These are phyloP conservation scores for Trilocha varians DNA, from an alignment of 2,888 invertebrate species.

Conservation along the genomic window DNA sequence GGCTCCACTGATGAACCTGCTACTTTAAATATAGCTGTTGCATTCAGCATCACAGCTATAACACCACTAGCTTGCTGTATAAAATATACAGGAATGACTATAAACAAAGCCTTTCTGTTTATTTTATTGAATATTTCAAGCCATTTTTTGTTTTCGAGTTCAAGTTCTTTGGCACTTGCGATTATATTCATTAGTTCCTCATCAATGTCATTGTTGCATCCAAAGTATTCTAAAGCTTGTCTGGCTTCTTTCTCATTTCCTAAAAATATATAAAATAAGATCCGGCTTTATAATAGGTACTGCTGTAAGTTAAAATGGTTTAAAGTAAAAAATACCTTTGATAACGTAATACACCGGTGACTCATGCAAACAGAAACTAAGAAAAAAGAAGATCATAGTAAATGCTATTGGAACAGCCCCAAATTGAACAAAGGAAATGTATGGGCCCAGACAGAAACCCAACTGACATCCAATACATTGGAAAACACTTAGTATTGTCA, in stretches of 20 bases:
- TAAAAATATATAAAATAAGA: no score
- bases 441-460: slow-evolving; percentile 29
- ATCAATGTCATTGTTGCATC: neutral
- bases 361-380: slow-evolving; percentile 30
- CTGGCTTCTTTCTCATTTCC: slow-evolving; percentile 8
- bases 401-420: slow-evolving; percentile 25
- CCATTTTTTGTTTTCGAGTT: neutral
- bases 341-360: slow-evolving; percentile 35
- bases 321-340: no score
- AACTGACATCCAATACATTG: slow-evolving; percentile 27
- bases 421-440: slow-evolving; percentile 27
- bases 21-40: slow-evolving; percentile 30
- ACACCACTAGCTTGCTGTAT: slow-evolving; percentile 27
- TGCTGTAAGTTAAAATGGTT: no score
- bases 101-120: slow-evolving; percentile 3
- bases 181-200: neutral
- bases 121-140: neutral
- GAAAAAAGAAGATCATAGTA: slow-evolving; percentile 25
- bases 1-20: slow-evolving; percentile 32
- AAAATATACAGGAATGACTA: neutral
- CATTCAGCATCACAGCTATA: slow-evolving; percentile 30
- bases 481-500: slow-evolving; percentile 28
- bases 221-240: neutral
- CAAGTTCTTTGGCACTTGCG: neutral
- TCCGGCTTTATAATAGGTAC: no score